Conservation (phyloP, 2,888 invertebrate species). For the Yponomeuta plumbellus region DNA sequence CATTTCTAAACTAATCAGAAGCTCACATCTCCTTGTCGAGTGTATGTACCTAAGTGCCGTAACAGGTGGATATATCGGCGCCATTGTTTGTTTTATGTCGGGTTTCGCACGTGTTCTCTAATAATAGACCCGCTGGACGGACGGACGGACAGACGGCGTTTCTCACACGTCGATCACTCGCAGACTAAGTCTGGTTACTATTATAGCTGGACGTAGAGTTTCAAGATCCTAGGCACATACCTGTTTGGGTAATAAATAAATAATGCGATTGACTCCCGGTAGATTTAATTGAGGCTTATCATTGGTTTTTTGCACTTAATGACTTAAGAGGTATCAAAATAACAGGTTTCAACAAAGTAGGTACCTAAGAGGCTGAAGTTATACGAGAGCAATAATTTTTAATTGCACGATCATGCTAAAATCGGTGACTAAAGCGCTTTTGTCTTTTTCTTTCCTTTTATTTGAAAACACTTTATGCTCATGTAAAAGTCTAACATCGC, state of each 20-base stretch:
- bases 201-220: conserved; percentile 38
- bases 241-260: neutral
- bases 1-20: neutral
- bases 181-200: conserved; percentile 55
- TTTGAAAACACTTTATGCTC: neutral
- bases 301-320: conserved; percentile 1
- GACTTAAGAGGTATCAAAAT: neutral
- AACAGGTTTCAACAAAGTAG: conserved; percentile 1
- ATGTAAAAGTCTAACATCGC: neutral
- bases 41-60: neutral
- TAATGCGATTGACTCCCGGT: neutral
- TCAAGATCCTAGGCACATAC: neutral
- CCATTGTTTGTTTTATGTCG: conserved; percentile 68
- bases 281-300: neutral
- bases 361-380: neutral
- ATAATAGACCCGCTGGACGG: conserved; percentile 40
- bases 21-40: neutral
- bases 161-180: conserved; percentile 64
- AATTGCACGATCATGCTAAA: conserved; percentile 5
- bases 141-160: conserved; percentile 37
- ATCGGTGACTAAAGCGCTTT: conserved; percentile 5
- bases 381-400: neutral
- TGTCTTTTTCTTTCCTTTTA: neutral
- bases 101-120: conserved; percentile 66
- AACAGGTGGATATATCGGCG: conserved; percentile 51